Base-by-base conservation (phyloP, 1,140 invertebrate species). In the Drosophila lini region DNA sequence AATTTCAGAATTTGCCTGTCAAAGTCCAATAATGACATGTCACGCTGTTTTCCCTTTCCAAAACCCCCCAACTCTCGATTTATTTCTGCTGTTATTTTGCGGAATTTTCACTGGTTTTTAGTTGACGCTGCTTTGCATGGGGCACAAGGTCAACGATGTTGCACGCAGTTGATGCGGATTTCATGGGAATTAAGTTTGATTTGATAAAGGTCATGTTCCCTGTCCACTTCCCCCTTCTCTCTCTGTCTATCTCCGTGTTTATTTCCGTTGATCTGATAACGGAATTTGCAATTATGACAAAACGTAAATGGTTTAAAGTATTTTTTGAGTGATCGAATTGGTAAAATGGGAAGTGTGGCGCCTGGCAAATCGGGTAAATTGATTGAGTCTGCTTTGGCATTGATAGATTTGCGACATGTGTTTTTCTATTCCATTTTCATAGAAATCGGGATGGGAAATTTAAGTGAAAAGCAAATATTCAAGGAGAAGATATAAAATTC, bases 11-110 rank as follows among this genome's bases (percentile, higher is more conserved):
- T 78, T 88, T 62, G 62, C 56, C 76, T 89, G 83, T 86, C 83
- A 86, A 83, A 86, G 86, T 77, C 86, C 74, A 75, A 83, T 86
- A 86, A 86, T 86, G 84, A 83, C 84, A 83, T 80, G 67, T 83
- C 78, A 78, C 76, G 38, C 48, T 53, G 67, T 53, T 70, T 60
- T 68, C 63, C 41, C 50, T 68, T 74, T 7, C 50, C 0, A 28
- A 28, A 28, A 0, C 25, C 25, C 6, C 25, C 25, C 25, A 28
- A 28, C 15, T 19, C 15, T 16, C 32, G 58, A 67, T 67, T 74
- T 60, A 78, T 71, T 68, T 59, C 28, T 62, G 34, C 19, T 41
- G 31, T 57, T 48, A 61, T 57, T 60, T 56, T 60, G 47, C 42
- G 50, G 48, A 59, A 62, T 64, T 75, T 65, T 50, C 53, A 63